Evolutionary conservation across 2,113 vertebrate genomes (phyloP).

Genomic region (Enhydra lutris): DNA sequence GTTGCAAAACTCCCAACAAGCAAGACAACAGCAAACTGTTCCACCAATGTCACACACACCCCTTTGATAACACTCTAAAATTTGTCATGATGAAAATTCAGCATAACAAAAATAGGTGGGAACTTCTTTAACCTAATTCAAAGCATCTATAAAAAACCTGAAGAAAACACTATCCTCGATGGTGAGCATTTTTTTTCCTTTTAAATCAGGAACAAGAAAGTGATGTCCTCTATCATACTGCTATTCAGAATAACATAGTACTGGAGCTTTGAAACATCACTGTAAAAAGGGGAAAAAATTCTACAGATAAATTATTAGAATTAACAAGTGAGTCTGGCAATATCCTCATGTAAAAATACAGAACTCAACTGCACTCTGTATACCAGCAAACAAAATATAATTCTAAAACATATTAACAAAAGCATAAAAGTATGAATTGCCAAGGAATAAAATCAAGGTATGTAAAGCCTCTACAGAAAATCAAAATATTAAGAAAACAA

Average conservation of each 20-base stretch:
- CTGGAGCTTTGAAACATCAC: background rate
- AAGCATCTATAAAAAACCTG: background rate
- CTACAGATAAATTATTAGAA: background rate
- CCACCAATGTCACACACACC: background rate
- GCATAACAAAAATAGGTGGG: background rate
- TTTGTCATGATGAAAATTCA: background rate
- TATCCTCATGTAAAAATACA: background rate
- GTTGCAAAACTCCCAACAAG: background rate
- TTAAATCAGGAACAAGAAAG: background rate
- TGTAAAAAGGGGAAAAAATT: background rate
- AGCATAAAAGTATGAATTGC: background rate
- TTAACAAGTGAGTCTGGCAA: background rate
- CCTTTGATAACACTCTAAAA: background rate
- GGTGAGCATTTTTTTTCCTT: background rate
- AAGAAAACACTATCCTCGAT: background rate
- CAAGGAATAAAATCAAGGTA: background rate
- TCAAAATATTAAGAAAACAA: conserved; percentile 3
- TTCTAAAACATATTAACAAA: background rate
- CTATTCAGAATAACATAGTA: background rate
- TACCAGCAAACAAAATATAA: conserved; percentile 1
- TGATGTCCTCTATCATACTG: background rate
- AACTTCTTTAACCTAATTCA: background rate
- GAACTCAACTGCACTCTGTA: background rate
- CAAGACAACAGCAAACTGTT: background rate
- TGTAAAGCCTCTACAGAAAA: background rate